These are phyloP conservation scores for Calypte anna DNA, from an alignment of 2,113 vertebrate species.

Conservation along the genomic window DNA sequence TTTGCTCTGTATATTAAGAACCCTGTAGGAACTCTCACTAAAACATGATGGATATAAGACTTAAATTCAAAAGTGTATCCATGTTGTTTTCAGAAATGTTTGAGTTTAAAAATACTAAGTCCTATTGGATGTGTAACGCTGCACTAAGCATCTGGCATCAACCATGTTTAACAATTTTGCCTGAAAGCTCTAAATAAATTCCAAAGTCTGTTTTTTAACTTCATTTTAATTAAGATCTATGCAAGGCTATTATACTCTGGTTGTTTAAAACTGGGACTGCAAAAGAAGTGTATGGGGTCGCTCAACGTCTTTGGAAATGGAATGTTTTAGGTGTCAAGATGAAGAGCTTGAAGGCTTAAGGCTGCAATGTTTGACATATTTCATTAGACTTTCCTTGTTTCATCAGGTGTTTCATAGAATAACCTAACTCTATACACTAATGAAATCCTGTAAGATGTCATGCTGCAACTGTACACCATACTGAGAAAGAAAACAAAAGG, in stretches of 20 bases:
- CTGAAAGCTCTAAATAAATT: background rate
- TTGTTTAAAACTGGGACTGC: background rate
- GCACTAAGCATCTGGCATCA: background rate
- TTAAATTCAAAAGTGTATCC: background rate
- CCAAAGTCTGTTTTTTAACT: background rate
- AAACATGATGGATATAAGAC: background rate
- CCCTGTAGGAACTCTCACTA: background rate
- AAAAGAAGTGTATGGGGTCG: background rate
- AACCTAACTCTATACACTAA: background rate
- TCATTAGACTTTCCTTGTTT: slow-evolving; percentile 8
- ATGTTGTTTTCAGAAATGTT: background rate
- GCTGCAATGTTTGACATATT: background rate
- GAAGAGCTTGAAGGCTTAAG: background rate
- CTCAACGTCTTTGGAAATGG: background rate
- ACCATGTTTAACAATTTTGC: background rate
- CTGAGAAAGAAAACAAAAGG: background rate
- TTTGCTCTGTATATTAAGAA: background rate
- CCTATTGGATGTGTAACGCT: background rate
- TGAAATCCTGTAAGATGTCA: background rate
- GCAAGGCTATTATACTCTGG: background rate
- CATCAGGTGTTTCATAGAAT: background rate
- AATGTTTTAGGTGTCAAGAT: background rate
- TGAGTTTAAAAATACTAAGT: background rate
- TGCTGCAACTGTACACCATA: background rate
- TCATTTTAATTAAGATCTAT: background rate